These are phyloP conservation scores for Maniola hyperantus DNA, from an alignment of 2,888 invertebrate genomes.

Conservation along the genomic window DNA sequence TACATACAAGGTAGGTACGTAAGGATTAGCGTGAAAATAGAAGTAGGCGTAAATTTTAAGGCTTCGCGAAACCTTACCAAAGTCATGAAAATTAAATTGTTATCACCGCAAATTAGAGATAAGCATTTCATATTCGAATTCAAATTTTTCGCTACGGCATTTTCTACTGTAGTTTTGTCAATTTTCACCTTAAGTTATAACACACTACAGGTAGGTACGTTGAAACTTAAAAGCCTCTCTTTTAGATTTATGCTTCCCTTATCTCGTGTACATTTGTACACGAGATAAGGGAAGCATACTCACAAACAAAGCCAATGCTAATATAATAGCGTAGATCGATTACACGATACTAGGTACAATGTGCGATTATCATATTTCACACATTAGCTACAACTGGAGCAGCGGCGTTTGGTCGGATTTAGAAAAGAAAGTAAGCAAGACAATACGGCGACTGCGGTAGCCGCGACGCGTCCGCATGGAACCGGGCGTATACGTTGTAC, in stretches of 20 bases:
- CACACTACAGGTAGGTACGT: no score
- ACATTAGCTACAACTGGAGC: constrained; percentile 37
- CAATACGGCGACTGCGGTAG: constrained; percentile 47
- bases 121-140: background rate
- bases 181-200: no score
- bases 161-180: no score
- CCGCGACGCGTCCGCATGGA: constrained; percentile 44
- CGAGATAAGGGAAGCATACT: no score
- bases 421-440: constrained; percentile 65
- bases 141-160: background rate
- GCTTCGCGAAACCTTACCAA: constrained; percentile 6
- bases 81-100: background rate
- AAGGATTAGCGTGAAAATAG: constrained; percentile 20
- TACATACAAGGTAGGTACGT: background rate
- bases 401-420: constrained; percentile 47
- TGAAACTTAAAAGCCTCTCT: background rate
- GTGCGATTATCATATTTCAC: constrained; percentile 40
- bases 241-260: background rate
- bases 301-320: background rate
- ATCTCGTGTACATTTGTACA: background rate
- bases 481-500: constrained; percentile 44
- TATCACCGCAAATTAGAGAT: background rate
- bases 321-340: constrained; percentile 9
- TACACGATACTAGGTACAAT: constrained; percentile 26
- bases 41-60: constrained; percentile 13